Evolutionary conservation across 1,140 invertebrate genomes (phyloP), one percentile per base, ranked within the genome.

Genomic region (Hyles vespertilio): DNA sequence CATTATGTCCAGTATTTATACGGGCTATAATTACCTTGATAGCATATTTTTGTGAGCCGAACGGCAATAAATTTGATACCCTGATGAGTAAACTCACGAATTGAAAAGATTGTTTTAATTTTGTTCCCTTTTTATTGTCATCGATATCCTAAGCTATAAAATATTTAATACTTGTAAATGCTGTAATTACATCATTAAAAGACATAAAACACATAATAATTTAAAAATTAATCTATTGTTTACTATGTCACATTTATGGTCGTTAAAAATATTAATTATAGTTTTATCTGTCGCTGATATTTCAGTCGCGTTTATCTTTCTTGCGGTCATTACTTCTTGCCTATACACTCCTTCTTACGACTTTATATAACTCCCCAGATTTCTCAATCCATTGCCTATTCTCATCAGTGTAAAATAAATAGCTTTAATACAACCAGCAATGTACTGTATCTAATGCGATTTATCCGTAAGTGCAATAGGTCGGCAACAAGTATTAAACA

Each of bases 311-410:
- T 58, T 67, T 74, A 67, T 71, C 69, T 53, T 63, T 49, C 50
- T 49, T 53, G 67, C 66, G 72, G 72, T 74, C 72, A 71, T 71
- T 74, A 71, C 72, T 67, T 71, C 69, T 62, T 59, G 48, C 49
- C 36, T 40, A 47, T 36, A 45, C 54, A 63, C 50, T 22, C n/a
- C 32, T 51, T 49, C 32, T 56, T 34, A 34, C 32, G 32, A 34
- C 9, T 9, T 33, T 3, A 10, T 5, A 9, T 33, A 34, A 34
- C 1, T 32, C 34, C 33, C 22, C 7, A 51, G 4, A 40, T 40
- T 34, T 51, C 3, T 34, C 11, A 33, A 34, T 51, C 32, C 50
- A 51, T 34, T 33, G 34, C 50, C 32, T 2, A 3, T 3, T 51
- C 9, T 10, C 10, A 9, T 9, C 10, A 6, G 8, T 5, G 8